phyloP scores from a whole-genome alignment of 2,888 invertebrate species.

The Aleiodes leptofemur region DNA sequence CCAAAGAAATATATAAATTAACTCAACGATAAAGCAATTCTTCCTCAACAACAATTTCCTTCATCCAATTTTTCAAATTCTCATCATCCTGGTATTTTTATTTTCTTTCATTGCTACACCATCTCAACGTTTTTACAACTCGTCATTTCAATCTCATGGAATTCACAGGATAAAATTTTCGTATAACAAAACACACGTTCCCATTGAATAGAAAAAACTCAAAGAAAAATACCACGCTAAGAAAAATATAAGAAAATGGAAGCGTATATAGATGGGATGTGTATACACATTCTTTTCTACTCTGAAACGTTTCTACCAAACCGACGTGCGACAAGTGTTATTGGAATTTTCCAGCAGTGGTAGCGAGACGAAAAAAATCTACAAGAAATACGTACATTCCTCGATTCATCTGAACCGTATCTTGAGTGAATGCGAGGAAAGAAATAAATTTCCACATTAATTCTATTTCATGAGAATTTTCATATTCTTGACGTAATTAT shows the following conservation, averaged over 20 bases:
- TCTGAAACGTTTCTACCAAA: slow-evolving; percentile 27
- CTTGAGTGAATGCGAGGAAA: neutral
- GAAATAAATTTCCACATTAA: neutral
- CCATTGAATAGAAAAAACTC: slow-evolving; percentile 21
- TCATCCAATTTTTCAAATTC: no score
- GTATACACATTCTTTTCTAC: slow-evolving; percentile 36
- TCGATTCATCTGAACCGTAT: slow-evolving; percentile 19
- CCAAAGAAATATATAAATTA: no score
- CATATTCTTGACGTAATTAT: no score
- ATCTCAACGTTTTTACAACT: neutral
- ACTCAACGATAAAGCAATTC: no score
- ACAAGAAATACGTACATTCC: slow-evolving; percentile 41
- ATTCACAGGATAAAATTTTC: slow-evolving; percentile 25
- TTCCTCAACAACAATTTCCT: no score
- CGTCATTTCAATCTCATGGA: slow-evolving; percentile 15
- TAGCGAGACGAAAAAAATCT: slow-evolving; percentile 5
- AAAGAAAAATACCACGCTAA: slow-evolving; percentile 24
- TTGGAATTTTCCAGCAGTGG: slow-evolving; percentile 51
- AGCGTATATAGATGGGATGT: slow-evolving; percentile 21
- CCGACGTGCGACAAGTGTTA: slow-evolving; percentile 49
- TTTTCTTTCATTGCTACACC: neutral
- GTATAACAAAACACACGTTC: slow-evolving; percentile 16
- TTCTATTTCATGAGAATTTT: neutral
- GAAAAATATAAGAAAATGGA: slow-evolving; percentile 26
- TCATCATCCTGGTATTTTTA: no score